Evolutionary conservation across 2,888 invertebrate species (phyloP).

Genomic region (Labia minor): DNA sequence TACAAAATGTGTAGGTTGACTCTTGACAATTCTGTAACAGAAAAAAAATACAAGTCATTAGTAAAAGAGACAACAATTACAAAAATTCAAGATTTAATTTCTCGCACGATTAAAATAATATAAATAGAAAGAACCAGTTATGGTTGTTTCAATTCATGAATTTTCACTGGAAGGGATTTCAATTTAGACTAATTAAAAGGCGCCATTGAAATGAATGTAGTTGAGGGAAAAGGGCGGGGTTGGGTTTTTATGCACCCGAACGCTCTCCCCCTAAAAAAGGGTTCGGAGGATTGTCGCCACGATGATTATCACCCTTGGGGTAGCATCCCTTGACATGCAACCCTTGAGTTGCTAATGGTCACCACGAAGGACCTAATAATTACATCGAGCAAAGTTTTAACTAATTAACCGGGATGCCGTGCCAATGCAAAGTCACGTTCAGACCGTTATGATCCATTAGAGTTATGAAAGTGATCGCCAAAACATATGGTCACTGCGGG

Average conservation of each 20-base stretch:
- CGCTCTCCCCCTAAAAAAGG: neutral
- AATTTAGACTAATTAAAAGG: neutral
- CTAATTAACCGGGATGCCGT: neutral
- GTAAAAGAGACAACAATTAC: too few relatives aligned
- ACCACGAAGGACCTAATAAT: neutral
- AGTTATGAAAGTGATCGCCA: neutral
- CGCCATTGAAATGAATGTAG: slow-evolving; percentile 1
- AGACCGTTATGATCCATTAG: neutral
- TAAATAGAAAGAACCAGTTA: slow-evolving; percentile 2
- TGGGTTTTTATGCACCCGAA: too few relatives aligned
- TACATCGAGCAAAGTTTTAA: neutral
- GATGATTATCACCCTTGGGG: slow-evolving; percentile 1
- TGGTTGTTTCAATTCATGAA: slow-evolving; percentile 3
- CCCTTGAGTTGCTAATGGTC: neutral
- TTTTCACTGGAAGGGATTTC: neutral
- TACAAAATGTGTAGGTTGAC: neutral
- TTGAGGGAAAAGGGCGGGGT: too few relatives aligned
- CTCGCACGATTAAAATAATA: neutral
- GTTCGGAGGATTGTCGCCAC: neutral
- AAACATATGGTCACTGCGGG: neutral
- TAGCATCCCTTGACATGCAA: neutral
- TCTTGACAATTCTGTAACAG: neutral
- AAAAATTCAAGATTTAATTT: neutral
- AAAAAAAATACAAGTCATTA: neutral
- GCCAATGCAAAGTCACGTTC: neutral